These are phyloP conservation scores for Hylaeus volcanicus DNA, from an alignment of 1,140 invertebrate species.

Conservation along the genomic window DNA sequence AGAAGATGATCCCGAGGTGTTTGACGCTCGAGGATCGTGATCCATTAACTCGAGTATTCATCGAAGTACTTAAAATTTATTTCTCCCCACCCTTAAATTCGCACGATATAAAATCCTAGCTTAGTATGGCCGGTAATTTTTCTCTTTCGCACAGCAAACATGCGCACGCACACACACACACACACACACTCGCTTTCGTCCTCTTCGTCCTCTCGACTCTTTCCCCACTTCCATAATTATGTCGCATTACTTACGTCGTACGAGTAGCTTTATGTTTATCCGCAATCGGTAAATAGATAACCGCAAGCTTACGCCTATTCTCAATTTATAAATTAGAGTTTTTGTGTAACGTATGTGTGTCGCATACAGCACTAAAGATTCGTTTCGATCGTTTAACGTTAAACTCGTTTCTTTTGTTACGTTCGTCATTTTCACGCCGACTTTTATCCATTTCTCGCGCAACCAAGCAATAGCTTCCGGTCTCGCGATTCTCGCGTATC, in stretches of 20 bases:
- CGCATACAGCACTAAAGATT: constrained; percentile 58
- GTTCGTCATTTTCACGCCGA: neutral
- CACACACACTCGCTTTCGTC: neutral
- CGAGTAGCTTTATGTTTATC: constrained; percentile 69
- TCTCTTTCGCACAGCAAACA: neutral
- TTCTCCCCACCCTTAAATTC: constrained; percentile 49
- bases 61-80: constrained; percentile 32
- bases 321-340: constrained; percentile 63
- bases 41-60: constrained; percentile 48
- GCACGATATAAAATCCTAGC: constrained; percentile 75
- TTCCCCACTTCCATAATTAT: neutral
- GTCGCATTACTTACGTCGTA: constrained; percentile 47
- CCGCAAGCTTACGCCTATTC: constrained; percentile 70
- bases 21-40: constrained; percentile 18
- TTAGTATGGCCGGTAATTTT: constrained; percentile 77
- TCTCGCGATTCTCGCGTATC: constrained; percentile 49
- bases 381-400: constrained; percentile 61
- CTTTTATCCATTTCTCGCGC: neutral
- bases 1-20: constrained; percentile 37
- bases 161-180: no score
- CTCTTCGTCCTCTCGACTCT: neutral
- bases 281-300: constrained; percentile 71
- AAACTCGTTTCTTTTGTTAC: constrained; percentile 17
- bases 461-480: neutral
- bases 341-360: constrained; percentile 9